A percentile compares a stretch with the other conserved stretches of the same genome.
phyloP scores from a whole-genome alignment of 2,113 vertebrate genomes.

The Lethenteron reissneri region DNA sequence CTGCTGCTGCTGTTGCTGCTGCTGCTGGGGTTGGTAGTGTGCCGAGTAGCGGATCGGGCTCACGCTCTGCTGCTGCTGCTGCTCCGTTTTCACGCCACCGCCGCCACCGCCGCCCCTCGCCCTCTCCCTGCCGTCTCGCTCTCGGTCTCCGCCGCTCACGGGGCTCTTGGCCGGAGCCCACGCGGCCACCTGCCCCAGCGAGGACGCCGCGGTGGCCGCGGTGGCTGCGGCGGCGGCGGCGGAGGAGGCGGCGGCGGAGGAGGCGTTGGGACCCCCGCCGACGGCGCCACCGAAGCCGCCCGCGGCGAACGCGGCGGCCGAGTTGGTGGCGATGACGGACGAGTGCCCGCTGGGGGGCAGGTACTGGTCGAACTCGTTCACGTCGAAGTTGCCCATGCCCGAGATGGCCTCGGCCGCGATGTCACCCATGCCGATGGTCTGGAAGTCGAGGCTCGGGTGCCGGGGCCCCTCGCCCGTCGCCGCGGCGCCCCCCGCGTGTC shows the following conservation, averaged over 20 bases:
- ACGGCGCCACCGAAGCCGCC: neutral
- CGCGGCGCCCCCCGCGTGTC: neutral
- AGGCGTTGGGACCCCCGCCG: neutral
- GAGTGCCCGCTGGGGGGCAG: slow-evolving; percentile 3
- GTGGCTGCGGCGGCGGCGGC: neutral
- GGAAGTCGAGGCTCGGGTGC: neutral
- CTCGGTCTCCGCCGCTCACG: no score
- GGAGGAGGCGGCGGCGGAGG: no score
- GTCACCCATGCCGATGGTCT: slow-evolving; percentile 2
- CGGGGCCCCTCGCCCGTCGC: neutral
- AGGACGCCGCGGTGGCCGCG: neutral
- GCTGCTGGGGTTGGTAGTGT: no score
- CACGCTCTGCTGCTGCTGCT: neutral
- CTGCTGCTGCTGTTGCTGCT: no score
- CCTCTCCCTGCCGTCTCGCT: no score
- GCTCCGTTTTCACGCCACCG: slow-evolving; percentile 2
- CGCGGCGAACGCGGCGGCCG: neutral
- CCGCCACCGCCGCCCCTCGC: neutral
- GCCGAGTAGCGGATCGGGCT: no score
- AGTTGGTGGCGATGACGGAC: neutral
- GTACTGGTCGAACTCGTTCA: neutral
- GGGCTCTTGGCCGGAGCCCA: neutral
- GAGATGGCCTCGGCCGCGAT: slow-evolving; percentile 1
- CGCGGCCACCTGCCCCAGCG: neutral
- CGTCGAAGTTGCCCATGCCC: slow-evolving; percentile 2